Evolutionary conservation across 2,888 invertebrate species (phyloP).

Genomic region (Drosophila longiperda): DNA sequence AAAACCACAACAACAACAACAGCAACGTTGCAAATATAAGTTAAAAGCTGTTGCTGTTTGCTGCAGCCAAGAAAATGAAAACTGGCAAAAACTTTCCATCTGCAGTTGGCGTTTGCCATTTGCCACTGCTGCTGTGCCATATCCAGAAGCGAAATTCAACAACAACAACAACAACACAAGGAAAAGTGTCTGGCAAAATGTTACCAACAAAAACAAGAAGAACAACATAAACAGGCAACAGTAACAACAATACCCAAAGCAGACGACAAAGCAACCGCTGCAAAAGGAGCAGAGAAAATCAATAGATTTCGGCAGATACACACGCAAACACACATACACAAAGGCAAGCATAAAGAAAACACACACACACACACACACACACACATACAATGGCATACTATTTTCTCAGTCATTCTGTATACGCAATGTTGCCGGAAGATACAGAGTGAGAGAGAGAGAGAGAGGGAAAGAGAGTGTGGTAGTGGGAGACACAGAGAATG

Average conservation of each 20-base stretch:
- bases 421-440: slow-evolving; percentile 47
- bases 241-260: slow-evolving; percentile 39
- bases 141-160: slow-evolving; percentile 53
- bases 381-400: slow-evolving; percentile 29
- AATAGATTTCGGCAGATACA: slow-evolving; percentile 76
- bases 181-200: slow-evolving; percentile 32
- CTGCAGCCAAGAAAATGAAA: slow-evolving; percentile 37
- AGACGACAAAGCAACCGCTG: slow-evolving; percentile 30
- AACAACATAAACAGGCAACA: slow-evolving; percentile 2
- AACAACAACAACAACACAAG: slow-evolving; percentile 13
- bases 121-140: slow-evolving; percentile 45
- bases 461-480: neutral
- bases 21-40: neutral
- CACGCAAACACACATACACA: slow-evolving; percentile 31
- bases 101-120: slow-evolving; percentile 47
- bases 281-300: slow-evolving; percentile 73
- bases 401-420: slow-evolving; percentile 49
- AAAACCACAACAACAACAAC: neutral
- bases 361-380: slow-evolving; percentile 2
- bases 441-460: neutral
- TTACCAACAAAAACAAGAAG: slow-evolving; percentile 11
- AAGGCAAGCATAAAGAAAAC: slow-evolving; percentile 2
- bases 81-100: slow-evolving; percentile 46
- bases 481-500: neutral
- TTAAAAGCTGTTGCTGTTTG: slow-evolving; percentile 21